phyloP scores from a whole-genome alignment of 1,140 invertebrate species.

The Caerostris extrusa region DNA sequence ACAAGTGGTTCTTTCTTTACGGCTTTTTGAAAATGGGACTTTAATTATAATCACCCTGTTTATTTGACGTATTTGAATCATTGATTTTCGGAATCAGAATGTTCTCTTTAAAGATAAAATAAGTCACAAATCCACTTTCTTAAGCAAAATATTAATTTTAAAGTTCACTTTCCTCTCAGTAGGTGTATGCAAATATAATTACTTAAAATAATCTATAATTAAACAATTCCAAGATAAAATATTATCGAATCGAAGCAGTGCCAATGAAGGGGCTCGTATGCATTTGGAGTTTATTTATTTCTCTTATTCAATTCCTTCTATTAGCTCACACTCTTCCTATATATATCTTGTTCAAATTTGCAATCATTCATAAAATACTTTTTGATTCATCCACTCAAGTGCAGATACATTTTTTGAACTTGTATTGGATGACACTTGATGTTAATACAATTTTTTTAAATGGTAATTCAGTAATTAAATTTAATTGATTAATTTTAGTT shows the following conservation, averaged over 20 bases:
- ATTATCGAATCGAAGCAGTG: background rate
- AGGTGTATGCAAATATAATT: background rate
- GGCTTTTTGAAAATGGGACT: too few species aligned
- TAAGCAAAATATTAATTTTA: conserved; percentile 51
- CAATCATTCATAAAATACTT: too few species aligned
- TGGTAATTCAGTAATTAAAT: too few species aligned
- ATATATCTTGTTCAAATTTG: too few species aligned
- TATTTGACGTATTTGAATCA: background rate
- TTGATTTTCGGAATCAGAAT: background rate
- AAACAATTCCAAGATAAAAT: conserved; percentile 2
- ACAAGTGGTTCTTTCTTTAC: too few species aligned
- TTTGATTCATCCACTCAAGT: too few species aligned
- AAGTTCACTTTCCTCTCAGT: conserved; percentile 16
- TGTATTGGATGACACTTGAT: too few species aligned
- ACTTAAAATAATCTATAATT: background rate
- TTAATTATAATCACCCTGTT: too few species aligned
- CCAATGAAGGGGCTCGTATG: background rate
- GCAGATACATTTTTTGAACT: too few species aligned
- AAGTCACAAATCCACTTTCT: background rate
- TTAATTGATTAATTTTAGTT: too few species aligned
- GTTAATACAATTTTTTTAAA: too few species aligned
- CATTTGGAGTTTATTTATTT: conserved; percentile 25
- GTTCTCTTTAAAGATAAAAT: background rate
- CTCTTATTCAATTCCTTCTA: background rate
- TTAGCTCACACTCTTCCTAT: too few species aligned